Evolutionary conservation across 1,140 invertebrate genomes (phyloP), one percentile per base, ranked within the genome.

Genomic region (Eriosoma lanigerum): DNA sequence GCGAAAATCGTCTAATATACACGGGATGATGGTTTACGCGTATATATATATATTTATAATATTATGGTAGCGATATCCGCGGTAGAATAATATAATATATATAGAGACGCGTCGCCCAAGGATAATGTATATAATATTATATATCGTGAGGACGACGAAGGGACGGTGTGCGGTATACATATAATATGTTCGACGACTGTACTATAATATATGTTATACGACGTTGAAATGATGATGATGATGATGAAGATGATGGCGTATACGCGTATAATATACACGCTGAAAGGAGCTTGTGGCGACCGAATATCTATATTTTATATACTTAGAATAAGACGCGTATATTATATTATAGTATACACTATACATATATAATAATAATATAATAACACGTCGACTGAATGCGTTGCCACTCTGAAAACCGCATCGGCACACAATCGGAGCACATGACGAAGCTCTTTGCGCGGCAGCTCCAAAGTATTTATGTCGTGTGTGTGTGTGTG

Each of bases 381-480:
- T 12, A 4, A 48, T 26, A 48, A 26, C 32, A 4, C 21, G 1
- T n/a, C 21, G 4, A 21, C 4, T 48, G 21, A 64, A 68, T 46
- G 13, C 21, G 21, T 68, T 50, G 46, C 3, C 46, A 70, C 24
- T 70, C 66, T 19, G 64, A 1, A 68, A 24, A 50, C 66, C 24
- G 9, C 13, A 68, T 68, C 44, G 15, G 38, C 21, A 44, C 24
- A 70, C 54, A 44, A 60, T 60, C 56, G 44, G 73, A 60, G 54
- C 75, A 48, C 56, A 78, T 78, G 75, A 78, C 75, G 75, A 78
- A 60, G 75, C 75, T 78, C 38, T 78, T 78, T 48, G 75, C 29
- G 9, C 54, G 12, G 21, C 64, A 4, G 21, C 21, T n/a, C 38
- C 24, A 46, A 68, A 68, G 64, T 68, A 17, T 24, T 44, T 19